Evolutionary conservation across 1,140 invertebrate genomes (phyloP).

Genomic region (Bombus turneri): DNA sequence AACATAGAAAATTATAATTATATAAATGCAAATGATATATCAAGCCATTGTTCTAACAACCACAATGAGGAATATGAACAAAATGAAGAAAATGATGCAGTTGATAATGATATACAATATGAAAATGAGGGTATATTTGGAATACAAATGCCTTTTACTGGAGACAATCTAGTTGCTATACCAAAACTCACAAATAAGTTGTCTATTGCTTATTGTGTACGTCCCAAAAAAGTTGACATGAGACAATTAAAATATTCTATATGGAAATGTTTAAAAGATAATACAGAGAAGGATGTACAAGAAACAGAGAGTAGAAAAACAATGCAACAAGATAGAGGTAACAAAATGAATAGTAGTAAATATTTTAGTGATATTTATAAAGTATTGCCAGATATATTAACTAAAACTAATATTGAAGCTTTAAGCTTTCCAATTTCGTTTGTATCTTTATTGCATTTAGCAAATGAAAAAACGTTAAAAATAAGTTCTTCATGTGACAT

Average conservation of each 20-base stretch:
- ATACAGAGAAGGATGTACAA: slow-evolving; percentile 59
- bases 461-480: slow-evolving; percentile 87
- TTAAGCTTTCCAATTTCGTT: slow-evolving; percentile 89
- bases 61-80: slow-evolving; percentile 75
- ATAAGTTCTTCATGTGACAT: slow-evolving; percentile 57
- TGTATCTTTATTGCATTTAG: slow-evolving; percentile 89
- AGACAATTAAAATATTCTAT: slow-evolving; percentile 88
- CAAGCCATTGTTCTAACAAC: slow-evolving; percentile 79
- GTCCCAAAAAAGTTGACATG: slow-evolving; percentile 92
- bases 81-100: slow-evolving; percentile 73
- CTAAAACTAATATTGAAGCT: slow-evolving; percentile 86
- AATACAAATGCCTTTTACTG: slow-evolving; percentile 78
- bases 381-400: slow-evolving; percentile 84
- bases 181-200: slow-evolving; percentile 84
- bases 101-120: slow-evolving; percentile 72
- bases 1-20: slow-evolving; percentile 81
- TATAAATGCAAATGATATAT: slow-evolving; percentile 83
- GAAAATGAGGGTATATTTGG: slow-evolving; percentile 79
- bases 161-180: slow-evolving; percentile 84
- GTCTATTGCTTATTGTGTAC: slow-evolving; percentile 88
- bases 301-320: slow-evolving; percentile 71
- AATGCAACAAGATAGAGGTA: slow-evolving; percentile 41
- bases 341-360: slow-evolving; percentile 51
- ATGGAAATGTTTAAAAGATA: slow-evolving; percentile 83
- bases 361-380: slow-evolving; percentile 84